phyloP scores from a whole-genome alignment of 2,797 vertebrate species.

The Ctenochaetus hawaiiensis region DNA sequence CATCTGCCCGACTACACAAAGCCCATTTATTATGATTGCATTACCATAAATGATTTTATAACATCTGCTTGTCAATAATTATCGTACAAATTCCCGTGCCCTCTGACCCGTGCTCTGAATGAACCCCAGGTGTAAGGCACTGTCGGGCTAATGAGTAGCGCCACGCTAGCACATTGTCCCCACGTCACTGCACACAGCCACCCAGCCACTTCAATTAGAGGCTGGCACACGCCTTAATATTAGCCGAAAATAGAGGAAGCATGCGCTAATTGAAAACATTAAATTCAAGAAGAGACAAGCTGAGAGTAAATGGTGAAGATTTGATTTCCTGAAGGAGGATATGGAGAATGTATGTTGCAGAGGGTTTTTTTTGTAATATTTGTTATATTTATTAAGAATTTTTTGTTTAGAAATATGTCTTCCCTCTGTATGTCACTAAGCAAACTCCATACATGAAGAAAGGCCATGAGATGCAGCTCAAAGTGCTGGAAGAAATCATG shows the following conservation, averaged over 20 bases:
- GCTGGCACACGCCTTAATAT: slow-evolving; percentile 68
- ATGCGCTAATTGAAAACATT: slow-evolving; percentile 76
- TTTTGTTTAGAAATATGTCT: neutral
- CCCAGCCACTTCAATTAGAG: slow-evolving; percentile 77
- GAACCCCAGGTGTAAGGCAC: slow-evolving; percentile 85
- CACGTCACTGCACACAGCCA: slow-evolving; percentile 68
- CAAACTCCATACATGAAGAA: neutral
- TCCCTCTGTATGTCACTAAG: neutral
- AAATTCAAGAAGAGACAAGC: slow-evolving; percentile 61
- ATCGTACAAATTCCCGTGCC: slow-evolving; percentile 76
- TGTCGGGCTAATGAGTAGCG: slow-evolving; percentile 81
- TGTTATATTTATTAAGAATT: neutral
- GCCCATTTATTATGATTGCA: slow-evolving; percentile 85
- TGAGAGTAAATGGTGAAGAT: slow-evolving; percentile 46
- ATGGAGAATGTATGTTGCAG: neutral
- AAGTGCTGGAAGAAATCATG: no score
- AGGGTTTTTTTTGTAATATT: neutral
- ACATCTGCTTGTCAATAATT: slow-evolving; percentile 88
- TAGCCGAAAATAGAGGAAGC: slow-evolving; percentile 75
- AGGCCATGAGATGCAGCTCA: neutral
- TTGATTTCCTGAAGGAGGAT: slow-evolving; percentile 39
- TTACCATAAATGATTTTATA: slow-evolving; percentile 89
- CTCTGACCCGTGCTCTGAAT: slow-evolving; percentile 78
- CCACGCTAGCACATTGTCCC: slow-evolving; percentile 66
- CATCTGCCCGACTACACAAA: slow-evolving; percentile 72